Evolutionary conservation across 2,113 vertebrate species (phyloP).

Genomic region (Corydoras sp.): DNA sequence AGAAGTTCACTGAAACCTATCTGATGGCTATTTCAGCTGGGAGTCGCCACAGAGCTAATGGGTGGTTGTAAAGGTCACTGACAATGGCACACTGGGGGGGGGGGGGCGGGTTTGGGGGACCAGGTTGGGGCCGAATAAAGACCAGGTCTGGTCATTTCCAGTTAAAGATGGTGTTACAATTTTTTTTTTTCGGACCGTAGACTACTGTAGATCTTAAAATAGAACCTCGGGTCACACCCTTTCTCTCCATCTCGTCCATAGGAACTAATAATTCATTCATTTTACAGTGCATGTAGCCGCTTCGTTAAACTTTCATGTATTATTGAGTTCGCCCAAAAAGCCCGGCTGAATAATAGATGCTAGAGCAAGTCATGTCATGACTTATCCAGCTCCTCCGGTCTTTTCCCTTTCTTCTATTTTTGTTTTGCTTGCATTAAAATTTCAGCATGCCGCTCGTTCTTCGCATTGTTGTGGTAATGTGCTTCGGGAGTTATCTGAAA

Average conservation of each 20-base stretch:
- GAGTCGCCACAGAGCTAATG: background rate
- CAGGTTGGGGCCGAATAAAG: too few relatives aligned
- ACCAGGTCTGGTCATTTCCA: background rate
- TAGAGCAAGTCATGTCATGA: conserved; percentile 51
- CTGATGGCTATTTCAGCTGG: too few relatives aligned
- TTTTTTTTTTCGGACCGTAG: background rate
- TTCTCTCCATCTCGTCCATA: conserved; percentile 8
- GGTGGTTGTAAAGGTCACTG: background rate
- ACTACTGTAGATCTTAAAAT: background rate
- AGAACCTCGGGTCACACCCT: background rate
- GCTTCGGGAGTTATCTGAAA: background rate
- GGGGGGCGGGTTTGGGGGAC: too few relatives aligned
- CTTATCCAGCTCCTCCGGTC: conserved; percentile 47
- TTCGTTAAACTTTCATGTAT: conserved; percentile 57
- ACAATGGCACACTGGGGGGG: background rate
- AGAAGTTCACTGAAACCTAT: too few relatives aligned
- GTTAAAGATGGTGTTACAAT: background rate
- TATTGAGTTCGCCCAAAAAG: conserved; percentile 64
- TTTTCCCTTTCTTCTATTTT: conserved; percentile 40
- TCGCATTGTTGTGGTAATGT: conserved; percentile 27
- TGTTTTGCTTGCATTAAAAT: conserved; percentile 47
- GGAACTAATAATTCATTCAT: conserved; percentile 40
- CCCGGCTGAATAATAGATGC: conserved; percentile 61
- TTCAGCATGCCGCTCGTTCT: conserved; percentile 44
- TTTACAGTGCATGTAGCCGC: conserved; percentile 33